Evolutionary conservation across 2,797 vertebrate genomes (phyloP).

Genomic region (Falco columbarius): DNA sequence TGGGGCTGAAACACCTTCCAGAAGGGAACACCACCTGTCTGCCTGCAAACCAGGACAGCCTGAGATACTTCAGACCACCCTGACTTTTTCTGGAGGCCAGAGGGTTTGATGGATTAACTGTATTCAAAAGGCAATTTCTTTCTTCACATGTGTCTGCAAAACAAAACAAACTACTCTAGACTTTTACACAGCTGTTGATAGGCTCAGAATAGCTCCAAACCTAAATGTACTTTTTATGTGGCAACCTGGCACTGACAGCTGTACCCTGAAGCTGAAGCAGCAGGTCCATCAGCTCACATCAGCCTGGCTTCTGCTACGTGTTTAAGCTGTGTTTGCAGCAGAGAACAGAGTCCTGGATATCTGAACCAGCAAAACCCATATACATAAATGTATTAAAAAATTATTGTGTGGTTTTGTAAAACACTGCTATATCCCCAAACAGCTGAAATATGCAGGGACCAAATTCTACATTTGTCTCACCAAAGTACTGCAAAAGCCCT

Average conservation of each 20-base stretch:
- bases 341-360: background rate
- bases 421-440: background rate
- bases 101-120: background rate
- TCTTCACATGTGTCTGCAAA: background rate
- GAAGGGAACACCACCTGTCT: background rate
- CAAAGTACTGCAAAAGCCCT: background rate
- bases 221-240: background rate
- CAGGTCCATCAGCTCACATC: background rate
- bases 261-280: background rate
- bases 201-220: background rate
- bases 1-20: background rate
- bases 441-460: background rate
- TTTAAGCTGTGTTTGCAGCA: background rate
- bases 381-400: background rate
- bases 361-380: background rate
- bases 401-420: background rate
- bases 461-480: background rate
- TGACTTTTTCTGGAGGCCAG: background rate
- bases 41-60: background rate
- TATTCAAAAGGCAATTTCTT: background rate
- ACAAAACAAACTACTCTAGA: background rate
- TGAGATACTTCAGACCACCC: background rate
- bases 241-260: background rate
- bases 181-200: background rate
- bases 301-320: rapidly evolving